Conservation (phyloP, 2,113 vertebrate species). For the Shinisaurus crocodilurus region DNA sequence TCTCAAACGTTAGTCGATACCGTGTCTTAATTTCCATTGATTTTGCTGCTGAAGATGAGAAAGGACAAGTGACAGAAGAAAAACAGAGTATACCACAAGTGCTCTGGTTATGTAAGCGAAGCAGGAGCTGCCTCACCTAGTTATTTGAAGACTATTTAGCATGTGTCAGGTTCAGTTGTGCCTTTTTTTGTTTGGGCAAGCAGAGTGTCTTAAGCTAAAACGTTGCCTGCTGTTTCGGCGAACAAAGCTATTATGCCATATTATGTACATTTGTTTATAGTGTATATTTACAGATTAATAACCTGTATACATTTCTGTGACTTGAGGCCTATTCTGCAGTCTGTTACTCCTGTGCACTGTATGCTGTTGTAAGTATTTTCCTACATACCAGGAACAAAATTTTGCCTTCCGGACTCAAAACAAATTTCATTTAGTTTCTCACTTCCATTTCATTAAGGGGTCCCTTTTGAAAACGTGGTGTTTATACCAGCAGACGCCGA, state of each 20-base stretch:
- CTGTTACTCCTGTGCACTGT: slow-evolving; percentile 74
- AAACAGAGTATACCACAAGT: slow-evolving; percentile 63
- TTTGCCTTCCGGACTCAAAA: slow-evolving; percentile 73
- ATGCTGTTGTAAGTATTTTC: slow-evolving; percentile 67
- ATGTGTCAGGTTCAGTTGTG: slow-evolving; percentile 88
- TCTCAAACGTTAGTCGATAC: slow-evolving; percentile 57
- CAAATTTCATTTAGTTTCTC: slow-evolving; percentile 65
- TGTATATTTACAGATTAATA: slow-evolving; percentile 87
- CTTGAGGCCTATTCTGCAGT: slow-evolving; percentile 78
- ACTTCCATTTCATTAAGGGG: slow-evolving; percentile 55
- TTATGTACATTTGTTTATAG: slow-evolving; percentile 93
- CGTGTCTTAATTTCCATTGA: slow-evolving; percentile 76
- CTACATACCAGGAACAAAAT: slow-evolving; percentile 75
- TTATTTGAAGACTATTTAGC: slow-evolving; percentile 59
- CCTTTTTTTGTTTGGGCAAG: slow-evolving; percentile 88
- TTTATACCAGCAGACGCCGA: slow-evolving; percentile 77
- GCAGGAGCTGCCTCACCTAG: slow-evolving; percentile 39
- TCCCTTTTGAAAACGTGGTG: slow-evolving; percentile 72
- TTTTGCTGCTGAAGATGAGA: slow-evolving; percentile 78
- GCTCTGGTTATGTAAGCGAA: slow-evolving; percentile 63
- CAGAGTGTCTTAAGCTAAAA: slow-evolving; percentile 83
- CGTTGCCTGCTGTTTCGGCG: slow-evolving; percentile 87
- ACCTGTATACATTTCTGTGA: slow-evolving; percentile 88
- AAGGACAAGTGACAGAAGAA: slow-evolving; percentile 55
- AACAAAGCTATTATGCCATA: slow-evolving; percentile 85